A percentile compares a stretch with the other conserved stretches of the same genome.
Evolutionary conservation across 1,140 invertebrate species (phyloP).

Genomic region (Cotesia chilonis): DNA sequence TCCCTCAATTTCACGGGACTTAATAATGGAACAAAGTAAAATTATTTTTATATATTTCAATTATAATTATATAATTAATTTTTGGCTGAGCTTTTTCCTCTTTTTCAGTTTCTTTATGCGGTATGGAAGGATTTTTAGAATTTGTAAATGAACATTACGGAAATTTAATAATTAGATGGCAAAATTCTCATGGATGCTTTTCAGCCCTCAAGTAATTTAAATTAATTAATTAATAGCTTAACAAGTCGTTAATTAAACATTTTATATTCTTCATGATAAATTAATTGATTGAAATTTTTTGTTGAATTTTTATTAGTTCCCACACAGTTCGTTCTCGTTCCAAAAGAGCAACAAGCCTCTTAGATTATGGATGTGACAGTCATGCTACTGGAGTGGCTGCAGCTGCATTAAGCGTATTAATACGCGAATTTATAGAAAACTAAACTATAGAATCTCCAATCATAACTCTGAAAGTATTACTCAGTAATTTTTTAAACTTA

Average conservation of each 20-base stretch:
- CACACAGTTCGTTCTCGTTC: constrained; percentile 18
- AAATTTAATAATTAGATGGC: constrained; percentile 49
- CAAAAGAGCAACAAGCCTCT: constrained; percentile 41
- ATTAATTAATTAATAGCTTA: not conserved
- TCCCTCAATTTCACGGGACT: constrained; percentile 49
- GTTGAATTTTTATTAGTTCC: not conserved
- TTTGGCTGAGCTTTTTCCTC: not conserved
- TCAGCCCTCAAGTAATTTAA: constrained; percentile 40
- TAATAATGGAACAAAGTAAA: constrained; percentile 58
- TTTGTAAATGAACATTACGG: constrained; percentile 50
- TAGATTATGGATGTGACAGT: constrained; percentile 53
- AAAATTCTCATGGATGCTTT: constrained; percentile 52
- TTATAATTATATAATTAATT: not conserved
- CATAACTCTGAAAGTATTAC: too few relatives aligned
- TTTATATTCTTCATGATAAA: too few relatives aligned
- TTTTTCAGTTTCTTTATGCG: constrained; percentile 56
- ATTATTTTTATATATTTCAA: constrained; percentile 20
- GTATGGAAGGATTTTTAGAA: constrained; percentile 58
- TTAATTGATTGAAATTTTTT: too few relatives aligned
- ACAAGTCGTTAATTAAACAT: too few relatives aligned
- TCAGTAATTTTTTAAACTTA: too few relatives aligned
- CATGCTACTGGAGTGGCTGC: constrained; percentile 51
- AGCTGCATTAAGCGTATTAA: constrained; percentile 48
- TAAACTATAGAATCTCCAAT: not conserved
- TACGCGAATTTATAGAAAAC: constrained; percentile 51